phyloP scores from a whole-genome alignment of 2,797 vertebrate genomes.

The Calcarius lapponicus region DNA sequence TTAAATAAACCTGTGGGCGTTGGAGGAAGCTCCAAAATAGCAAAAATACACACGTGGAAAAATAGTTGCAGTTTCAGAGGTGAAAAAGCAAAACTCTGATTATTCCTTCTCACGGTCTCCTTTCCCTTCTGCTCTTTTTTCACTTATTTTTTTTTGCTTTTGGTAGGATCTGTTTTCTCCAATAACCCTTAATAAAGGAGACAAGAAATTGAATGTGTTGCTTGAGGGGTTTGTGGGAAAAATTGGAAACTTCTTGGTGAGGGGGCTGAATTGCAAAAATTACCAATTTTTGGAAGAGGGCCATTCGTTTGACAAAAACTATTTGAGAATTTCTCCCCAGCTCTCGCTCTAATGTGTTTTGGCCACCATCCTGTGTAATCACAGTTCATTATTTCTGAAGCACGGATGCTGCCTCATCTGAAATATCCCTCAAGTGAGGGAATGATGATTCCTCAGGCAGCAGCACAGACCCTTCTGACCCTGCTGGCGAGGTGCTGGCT shows the following conservation, averaged over 20 bases:
- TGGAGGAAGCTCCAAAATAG: background rate
- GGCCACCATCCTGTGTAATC: slow-evolving; percentile 46
- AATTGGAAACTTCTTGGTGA: slow-evolving; percentile 38
- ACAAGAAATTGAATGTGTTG: background rate
- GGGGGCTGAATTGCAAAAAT: slow-evolving; percentile 40
- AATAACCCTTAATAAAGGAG: background rate
- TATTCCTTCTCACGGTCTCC: background rate
- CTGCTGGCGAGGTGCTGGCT: background rate
- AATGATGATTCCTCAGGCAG: background rate
- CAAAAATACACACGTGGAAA: background rate
- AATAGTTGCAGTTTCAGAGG: background rate
- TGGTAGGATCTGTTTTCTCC: background rate
- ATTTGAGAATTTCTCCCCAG: slow-evolving; percentile 31
- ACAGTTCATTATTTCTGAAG: slow-evolving; percentile 46
- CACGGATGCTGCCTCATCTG: slow-evolving; percentile 12
- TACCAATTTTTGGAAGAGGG: slow-evolving; percentile 29
- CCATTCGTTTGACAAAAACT: slow-evolving; percentile 47
- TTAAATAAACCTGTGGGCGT: background rate
- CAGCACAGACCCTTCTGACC: background rate
- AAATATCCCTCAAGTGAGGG: background rate
- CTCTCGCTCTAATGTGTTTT: slow-evolving; percentile 27
- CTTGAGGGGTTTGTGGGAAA: background rate
- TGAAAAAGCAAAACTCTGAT: background rate
- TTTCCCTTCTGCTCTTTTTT: background rate
- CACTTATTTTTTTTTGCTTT: background rate